phyloP scores from a whole-genome alignment of 2,797 vertebrate genomes.

The Cichlasoma orientale region DNA sequence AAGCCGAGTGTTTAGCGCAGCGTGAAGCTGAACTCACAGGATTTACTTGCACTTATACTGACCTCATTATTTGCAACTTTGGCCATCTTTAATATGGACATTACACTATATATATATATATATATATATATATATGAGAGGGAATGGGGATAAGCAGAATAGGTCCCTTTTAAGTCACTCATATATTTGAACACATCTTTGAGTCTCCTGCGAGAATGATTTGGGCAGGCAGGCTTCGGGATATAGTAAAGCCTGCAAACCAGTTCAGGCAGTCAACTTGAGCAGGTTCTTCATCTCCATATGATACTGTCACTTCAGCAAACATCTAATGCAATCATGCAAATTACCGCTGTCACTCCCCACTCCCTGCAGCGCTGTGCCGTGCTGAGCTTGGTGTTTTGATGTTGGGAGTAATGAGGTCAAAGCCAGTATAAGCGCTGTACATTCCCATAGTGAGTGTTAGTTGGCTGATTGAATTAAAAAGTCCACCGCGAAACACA shows the following conservation, averaged over 20 bases:
- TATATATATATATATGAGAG: neutral
- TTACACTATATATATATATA: too few species aligned
- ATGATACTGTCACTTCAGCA: slow-evolving; percentile 5
- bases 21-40: neutral
- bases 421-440: neutral
- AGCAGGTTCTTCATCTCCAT: neutral
- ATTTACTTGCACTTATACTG: neutral
- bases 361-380: neutral
- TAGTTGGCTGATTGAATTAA: neutral
- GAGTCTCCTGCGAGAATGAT: neutral
- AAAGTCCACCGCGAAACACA: neutral
- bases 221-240: neutral
- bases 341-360: neutral
- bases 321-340: slow-evolving; percentile 7
- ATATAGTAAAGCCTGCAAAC: neutral
- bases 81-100: neutral
- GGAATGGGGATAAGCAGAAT: neutral
- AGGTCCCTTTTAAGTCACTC: neutral
- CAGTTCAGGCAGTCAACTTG: neutral
- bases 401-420: slow-evolving; percentile 6
- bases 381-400: neutral
- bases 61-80: neutral
- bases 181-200: neutral
- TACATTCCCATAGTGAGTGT: neutral
- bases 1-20: neutral